phyloP scores from a whole-genome alignment of 2,113 vertebrate species.

The Toxotes jaculatrix region DNA sequence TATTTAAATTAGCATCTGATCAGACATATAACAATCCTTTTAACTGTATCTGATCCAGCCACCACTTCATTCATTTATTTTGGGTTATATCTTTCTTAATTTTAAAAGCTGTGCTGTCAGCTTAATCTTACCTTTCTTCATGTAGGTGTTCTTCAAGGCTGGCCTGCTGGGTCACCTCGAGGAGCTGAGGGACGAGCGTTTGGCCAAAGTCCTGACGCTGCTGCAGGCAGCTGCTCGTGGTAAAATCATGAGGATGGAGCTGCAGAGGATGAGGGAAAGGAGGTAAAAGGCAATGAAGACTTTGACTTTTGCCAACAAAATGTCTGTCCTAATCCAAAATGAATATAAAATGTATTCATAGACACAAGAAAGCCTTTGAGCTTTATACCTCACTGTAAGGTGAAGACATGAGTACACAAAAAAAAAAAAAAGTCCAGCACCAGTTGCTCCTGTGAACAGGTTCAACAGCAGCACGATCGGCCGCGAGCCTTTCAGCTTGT shows the following conservation, averaged over 20 bases:
- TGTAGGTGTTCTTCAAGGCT: conserved; percentile 95
- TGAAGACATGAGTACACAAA: conserved; percentile 37
- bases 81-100: not conserved
- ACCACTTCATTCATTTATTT: not conserved
- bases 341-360: not conserved
- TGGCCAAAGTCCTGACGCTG: conserved; percentile 92
- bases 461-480: conserved; percentile 63
- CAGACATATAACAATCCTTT: not conserved
- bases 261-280: conserved; percentile 86
- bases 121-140: not conserved
- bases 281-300: conserved; percentile 72
- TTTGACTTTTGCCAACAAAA: not conserved
- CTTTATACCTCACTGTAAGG: conserved; percentile 32
- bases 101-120: not conserved
- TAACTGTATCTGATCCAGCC: not conserved
- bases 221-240: conserved; percentile 91
- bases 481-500: conserved; percentile 51
- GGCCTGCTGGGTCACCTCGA: conserved; percentile 92
- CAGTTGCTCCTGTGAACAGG: conserved; percentile 71
- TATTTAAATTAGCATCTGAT: not conserved
- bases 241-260: conserved; percentile 89
- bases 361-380: conserved; percentile 7
- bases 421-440: conserved; percentile 19
- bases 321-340: not conserved
- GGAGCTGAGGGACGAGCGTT: conserved; percentile 91